phyloP scores from a whole-genome alignment of 2,113 vertebrate genomes.

The Emydocephalus ijimae region DNA sequence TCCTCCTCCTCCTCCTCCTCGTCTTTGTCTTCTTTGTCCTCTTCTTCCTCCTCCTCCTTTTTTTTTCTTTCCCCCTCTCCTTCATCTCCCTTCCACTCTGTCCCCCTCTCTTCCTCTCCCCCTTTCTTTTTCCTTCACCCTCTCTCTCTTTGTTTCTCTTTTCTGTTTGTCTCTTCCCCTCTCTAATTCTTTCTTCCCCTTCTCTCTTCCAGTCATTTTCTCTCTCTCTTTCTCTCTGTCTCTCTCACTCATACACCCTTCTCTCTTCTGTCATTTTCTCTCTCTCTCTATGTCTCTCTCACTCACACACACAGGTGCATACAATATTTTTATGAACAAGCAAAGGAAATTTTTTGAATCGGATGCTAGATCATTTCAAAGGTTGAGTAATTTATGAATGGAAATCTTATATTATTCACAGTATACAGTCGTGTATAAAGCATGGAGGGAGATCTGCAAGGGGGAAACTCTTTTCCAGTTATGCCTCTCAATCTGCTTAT shows the following conservation, averaged over 20 bases:
- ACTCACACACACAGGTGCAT: background rate
- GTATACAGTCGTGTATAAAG: background rate
- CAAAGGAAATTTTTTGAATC: background rate
- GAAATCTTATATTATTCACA: background rate
- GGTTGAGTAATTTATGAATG: background rate
- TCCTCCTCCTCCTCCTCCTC: background rate
- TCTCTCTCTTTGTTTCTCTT: background rate
- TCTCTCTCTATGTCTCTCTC: background rate
- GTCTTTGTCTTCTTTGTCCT: fast-evolving
- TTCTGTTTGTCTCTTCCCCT: no score
- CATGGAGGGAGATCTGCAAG: background rate
- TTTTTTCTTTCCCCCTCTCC: no score
- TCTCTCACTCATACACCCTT: background rate
- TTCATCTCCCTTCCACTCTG: no score
- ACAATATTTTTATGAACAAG: background rate
- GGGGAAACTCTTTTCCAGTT: background rate
- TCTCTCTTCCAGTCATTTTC: background rate
- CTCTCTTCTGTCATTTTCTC: background rate
- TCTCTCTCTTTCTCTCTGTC: background rate
- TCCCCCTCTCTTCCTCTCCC: no score
- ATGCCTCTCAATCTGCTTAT: background rate
- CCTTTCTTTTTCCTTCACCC: no score
- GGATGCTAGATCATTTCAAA: background rate
- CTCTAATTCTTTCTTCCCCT: no score
- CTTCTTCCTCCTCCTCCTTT: no score